Conservation (phyloP, 2,113 vertebrate species). For the Climacteris rufus region DNA sequence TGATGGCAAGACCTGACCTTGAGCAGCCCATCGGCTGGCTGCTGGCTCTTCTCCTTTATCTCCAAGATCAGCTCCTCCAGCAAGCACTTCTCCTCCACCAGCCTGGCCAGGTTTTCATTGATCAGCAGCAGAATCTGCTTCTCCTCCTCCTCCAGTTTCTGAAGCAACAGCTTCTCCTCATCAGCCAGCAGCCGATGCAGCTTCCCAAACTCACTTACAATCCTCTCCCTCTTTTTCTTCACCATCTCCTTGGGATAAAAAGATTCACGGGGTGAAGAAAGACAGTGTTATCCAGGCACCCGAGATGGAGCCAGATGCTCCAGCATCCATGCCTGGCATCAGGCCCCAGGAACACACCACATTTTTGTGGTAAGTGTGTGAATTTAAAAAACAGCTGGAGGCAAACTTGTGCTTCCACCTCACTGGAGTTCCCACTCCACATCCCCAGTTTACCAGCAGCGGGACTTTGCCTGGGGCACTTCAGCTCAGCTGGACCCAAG, state of each 20-base stretch:
- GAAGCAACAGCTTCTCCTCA: constrained; percentile 43
- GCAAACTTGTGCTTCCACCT: not conserved
- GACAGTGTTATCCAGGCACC: not conserved
- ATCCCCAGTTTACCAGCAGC: not conserved
- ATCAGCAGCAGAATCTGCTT: constrained; percentile 35
- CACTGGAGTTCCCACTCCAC: fast-evolving
- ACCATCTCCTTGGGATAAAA: not conserved
- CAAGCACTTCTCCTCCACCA: constrained; percentile 15
- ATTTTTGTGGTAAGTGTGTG: not conserved
- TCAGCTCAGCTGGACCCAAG: not conserved
- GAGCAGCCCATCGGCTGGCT: not conserved
- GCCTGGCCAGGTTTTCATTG: constrained; percentile 9
- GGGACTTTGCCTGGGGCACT: not conserved
- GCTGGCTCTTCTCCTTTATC: constrained; percentile 34
- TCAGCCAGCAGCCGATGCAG: constrained; percentile 37
- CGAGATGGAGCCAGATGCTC: fast-evolving
- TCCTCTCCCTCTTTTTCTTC: constrained; percentile 41
- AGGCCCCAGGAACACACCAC: not conserved
- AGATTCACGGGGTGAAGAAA: not conserved
- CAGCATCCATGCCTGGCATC: fast-evolving
- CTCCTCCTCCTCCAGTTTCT: constrained; percentile 58
- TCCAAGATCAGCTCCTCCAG: constrained; percentile 44
- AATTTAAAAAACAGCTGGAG: not conserved
- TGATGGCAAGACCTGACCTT: constrained; percentile 15
- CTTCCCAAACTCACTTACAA: constrained; percentile 43